phyloP scores from a whole-genome alignment of 2,113 vertebrate genomes.

The Lynx canadensis region DNA sequence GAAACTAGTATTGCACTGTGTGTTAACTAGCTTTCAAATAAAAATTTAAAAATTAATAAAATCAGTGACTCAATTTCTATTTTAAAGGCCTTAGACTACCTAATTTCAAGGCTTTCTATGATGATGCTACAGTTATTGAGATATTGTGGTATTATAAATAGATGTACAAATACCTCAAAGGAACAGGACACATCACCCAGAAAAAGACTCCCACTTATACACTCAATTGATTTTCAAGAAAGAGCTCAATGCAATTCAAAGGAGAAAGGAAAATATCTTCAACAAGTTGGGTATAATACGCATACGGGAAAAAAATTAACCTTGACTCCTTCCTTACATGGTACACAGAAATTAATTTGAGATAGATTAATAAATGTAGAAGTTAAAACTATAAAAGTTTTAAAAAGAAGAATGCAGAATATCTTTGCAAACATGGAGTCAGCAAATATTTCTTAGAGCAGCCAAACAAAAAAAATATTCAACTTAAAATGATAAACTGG shows the following conservation, averaged over 20 bases:
- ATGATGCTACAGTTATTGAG: not conserved
- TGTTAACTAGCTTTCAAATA: no score
- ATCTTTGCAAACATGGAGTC: not conserved
- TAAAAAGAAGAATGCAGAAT: not conserved
- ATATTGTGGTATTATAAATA: not conserved
- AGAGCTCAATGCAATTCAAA: not conserved
- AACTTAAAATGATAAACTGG: not conserved
- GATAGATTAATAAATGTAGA: not conserved
- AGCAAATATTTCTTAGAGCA: conserved; percentile 14
- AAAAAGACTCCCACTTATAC: conserved; percentile 3
- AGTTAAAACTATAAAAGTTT: not conserved
- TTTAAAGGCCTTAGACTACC: not conserved
- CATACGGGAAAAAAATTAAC: not conserved
- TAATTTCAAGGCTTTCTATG: conserved; percentile 22
- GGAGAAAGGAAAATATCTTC: not conserved
- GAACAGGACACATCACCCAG: not conserved
- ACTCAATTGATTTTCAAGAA: conserved; percentile 39
- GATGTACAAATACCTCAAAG: not conserved
- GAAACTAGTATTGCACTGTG: no score
- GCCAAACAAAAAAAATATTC: not conserved
- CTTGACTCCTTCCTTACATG: not conserved
- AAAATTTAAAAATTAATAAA: not conserved
- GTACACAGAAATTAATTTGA: conserved; percentile 18
- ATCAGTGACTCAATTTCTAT: not conserved
- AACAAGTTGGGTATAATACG: not conserved